These are phyloP conservation scores for Leptocoma aspasia DNA, from an alignment of 2,113 vertebrate genomes.

Conservation along the genomic window DNA sequence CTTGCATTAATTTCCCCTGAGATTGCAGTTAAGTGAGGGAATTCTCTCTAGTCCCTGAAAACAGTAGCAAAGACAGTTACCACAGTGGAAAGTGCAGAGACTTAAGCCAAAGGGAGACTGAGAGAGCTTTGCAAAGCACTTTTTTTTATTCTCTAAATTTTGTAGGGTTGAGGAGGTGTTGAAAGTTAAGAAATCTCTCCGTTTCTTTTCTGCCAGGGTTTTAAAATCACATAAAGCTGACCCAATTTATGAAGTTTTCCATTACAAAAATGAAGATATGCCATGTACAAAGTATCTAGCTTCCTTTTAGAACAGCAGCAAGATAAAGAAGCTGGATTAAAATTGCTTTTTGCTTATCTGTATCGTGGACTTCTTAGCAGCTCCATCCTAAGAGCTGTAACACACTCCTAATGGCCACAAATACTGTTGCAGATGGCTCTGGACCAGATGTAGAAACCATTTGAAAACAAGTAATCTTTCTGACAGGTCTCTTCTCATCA, in stretches of 20 bases:
- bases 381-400: not conserved
- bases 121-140: not conserved
- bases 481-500: not conserved
- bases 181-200: not conserved
- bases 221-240: not conserved
- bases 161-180: not conserved
- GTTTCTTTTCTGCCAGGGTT: not conserved
- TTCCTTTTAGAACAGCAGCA: not conserved
- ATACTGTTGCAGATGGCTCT: not conserved
- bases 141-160: not conserved
- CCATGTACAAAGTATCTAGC: not conserved
- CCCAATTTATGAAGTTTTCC: not conserved
- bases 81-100: not conserved
- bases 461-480: not conserved
- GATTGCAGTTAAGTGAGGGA: not conserved
- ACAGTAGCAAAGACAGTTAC: not conserved
- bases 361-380: not conserved
- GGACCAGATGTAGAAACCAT: not conserved
- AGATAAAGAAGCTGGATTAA: not conserved
- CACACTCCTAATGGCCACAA: not conserved
- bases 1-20: not conserved
- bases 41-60: not conserved
- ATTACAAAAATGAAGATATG: not conserved
- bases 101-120: not conserved
- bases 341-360: not conserved